Evolutionary conservation across 2,797 vertebrate genomes (phyloP), one percentile per base, ranked within the genome.

Genomic region (Cottoperca gobio): DNA sequence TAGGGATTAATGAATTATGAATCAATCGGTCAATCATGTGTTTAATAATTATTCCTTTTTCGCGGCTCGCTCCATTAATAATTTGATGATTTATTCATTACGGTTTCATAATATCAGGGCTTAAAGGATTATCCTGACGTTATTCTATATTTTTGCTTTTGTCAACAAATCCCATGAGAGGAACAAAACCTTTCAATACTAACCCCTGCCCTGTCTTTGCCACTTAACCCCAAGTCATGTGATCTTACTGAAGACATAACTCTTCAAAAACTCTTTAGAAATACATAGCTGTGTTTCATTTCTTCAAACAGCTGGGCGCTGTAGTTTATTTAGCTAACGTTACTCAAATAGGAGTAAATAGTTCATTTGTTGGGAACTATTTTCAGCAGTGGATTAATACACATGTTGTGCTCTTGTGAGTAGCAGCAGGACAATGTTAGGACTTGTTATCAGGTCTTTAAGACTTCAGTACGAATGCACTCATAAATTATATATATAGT

Each of bases 1-100:
- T 64, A 2, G 26, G 35, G 28, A 54, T 45, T 6, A 43, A 72
- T 69, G 37, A 48, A 85, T 73, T 61, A 66, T 79, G 35, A 61
- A 67, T 76, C 59, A 78, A 40, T 31, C 40, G 61, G 46, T 59
- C 65, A 70, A 8, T 52, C 60, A 16, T 46, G 16, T 33, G 8
- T 54, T 45, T 26, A 40, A 46, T 53, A 61, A 62, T 72, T 59
- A 35, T 66, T 57, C 21, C 0, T 11, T 71, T 50, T 52, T 61
- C 33, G 24, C 16, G 6, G 11, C n/a, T 1, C 63, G n/a, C 46
- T 45, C 46, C 17, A 49, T 73, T 50, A 68, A 75, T 76, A 14
- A 66, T 70, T 46, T 0, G 3, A 24, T 70, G 12, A 53, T 58
- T 68, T 66, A 76, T 68, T 31, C 0, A 23, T 72, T 64, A 70